Percentiles rank a stretch among this genome's conserved stretches.
These are phyloP conservation scores for Calameuta idolon DNA, from an alignment of 2,888 invertebrate genomes.

Conservation along the genomic window DNA sequence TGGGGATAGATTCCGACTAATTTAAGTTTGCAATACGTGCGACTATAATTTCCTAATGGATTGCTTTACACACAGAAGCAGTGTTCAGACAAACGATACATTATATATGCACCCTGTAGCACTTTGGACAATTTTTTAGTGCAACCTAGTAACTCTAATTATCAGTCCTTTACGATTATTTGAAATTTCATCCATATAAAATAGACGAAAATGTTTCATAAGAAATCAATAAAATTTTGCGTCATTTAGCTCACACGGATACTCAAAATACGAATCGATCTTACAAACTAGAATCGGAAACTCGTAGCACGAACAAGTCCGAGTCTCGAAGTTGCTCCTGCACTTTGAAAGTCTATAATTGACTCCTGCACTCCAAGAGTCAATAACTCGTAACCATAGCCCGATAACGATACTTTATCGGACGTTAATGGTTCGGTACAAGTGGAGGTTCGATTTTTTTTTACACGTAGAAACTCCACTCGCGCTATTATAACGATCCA, in stretches of 20 bases:
- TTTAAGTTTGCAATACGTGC: slow-evolving; percentile 26
- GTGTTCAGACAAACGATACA: neutral
- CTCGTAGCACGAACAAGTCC: neutral
- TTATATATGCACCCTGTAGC: too few relatives aligned
- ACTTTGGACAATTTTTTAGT: too few relatives aligned
- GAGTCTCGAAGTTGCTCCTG: neutral
- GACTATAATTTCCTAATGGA: slow-evolving; percentile 7
- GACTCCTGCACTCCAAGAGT: neutral
- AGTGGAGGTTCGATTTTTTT: neutral
- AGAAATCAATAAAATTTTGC: neutral
- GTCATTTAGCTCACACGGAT: neutral
- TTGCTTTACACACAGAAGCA: neutral
- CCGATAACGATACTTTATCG: neutral
- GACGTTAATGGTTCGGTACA: slow-evolving; percentile 1
- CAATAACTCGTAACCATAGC: neutral
- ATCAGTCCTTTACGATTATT: too few relatives aligned
- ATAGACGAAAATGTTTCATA: neutral
- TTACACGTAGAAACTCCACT: neutral
- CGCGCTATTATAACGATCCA: neutral
- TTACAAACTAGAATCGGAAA: neutral
- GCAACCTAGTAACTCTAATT: too few relatives aligned
- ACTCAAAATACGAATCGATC: neutral
- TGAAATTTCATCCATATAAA: neutral
- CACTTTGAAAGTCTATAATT: neutral
- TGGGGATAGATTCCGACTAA: neutral